Conservation (phyloP, 2,888 invertebrate genomes). For the Bombylius major region DNA sequence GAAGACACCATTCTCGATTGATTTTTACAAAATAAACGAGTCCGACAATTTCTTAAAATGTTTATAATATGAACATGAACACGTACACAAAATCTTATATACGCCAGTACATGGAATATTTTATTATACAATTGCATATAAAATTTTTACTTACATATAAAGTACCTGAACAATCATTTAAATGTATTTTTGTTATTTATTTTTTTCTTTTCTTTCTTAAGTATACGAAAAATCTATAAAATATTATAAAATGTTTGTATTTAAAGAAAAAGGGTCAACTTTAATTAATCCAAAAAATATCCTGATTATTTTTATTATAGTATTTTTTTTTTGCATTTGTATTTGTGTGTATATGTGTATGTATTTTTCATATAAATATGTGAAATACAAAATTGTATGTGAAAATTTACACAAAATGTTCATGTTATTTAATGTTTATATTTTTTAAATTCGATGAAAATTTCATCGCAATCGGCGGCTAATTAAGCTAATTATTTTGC, state of each 20-base stretch:
- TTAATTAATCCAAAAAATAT: conserved; percentile 7
- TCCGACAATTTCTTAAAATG: not conserved
- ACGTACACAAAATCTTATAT: no score
- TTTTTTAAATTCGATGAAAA: conserved; percentile 1
- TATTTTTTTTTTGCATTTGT: not conserved
- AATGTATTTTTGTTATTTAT: no score
- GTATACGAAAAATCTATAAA: no score
- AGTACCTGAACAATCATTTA: no score
- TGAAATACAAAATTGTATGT: not conserved
- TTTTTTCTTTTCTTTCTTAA: no score
- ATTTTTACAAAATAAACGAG: conserved; percentile 6
- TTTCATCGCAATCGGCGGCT: conserved; percentile 4
- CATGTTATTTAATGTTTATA: not conserved
- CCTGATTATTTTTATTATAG: not conserved
- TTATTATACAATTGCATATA: no score
- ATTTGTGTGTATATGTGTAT: not conserved
- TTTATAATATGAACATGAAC: no score
- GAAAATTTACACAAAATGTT: not conserved
- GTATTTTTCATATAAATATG: no score
- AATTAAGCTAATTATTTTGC: conserved; percentile 9
- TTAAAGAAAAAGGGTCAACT: not conserved
- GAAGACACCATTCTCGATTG: conserved; percentile 7
- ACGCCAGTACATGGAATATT: no score
- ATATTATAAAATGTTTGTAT: no score
- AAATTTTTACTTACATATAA: no score